Percentiles rank a stretch among this genome's conserved stretches.
Evolutionary conservation across 1,140 invertebrate genomes (phyloP).

Genomic region (Diachasma alloeum): DNA sequence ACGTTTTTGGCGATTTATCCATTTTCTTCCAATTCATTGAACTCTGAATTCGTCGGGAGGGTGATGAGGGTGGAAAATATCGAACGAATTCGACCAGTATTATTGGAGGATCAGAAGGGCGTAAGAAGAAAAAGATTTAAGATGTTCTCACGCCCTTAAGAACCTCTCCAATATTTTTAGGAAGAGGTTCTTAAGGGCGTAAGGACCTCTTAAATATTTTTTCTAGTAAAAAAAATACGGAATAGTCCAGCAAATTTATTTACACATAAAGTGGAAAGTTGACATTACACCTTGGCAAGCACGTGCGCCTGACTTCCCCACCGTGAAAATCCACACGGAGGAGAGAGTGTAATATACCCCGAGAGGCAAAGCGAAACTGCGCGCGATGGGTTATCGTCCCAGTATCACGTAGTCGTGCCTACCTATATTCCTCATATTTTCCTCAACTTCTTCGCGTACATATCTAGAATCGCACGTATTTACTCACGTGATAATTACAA

Average conservation of each 20-base stretch:
- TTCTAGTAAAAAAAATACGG: too few species aligned
- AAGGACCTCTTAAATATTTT: too few species aligned
- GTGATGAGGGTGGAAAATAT: too few species aligned
- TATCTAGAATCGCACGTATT: constrained; percentile 51
- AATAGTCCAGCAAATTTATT: not conserved
- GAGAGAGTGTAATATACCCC: not conserved
- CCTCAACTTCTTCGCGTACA: not conserved
- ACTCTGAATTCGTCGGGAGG: too few species aligned
- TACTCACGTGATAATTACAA: constrained; percentile 51
- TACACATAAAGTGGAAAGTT: not conserved
- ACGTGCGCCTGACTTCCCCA: not conserved
- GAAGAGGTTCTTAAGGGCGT: too few species aligned
- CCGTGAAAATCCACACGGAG: not conserved
- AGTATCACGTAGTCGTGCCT: constrained; percentile 23
- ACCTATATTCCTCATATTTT: constrained; percentile 10
- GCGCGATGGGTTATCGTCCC: constrained; percentile 16
- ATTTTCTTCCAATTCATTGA: too few species aligned
- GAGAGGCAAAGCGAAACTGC: not conserved
- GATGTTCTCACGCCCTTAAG: too few species aligned
- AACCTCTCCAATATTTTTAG: too few species aligned
- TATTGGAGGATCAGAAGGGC: too few species aligned
- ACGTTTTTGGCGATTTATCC: too few species aligned
- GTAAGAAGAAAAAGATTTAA: too few species aligned
- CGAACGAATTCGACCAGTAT: too few species aligned
- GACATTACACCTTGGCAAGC: not conserved